Percentiles rank a stretch among this genome's conserved stretches.
phyloP scores from a whole-genome alignment of 2,888 invertebrate species.

The Flexamia atlantica region DNA sequence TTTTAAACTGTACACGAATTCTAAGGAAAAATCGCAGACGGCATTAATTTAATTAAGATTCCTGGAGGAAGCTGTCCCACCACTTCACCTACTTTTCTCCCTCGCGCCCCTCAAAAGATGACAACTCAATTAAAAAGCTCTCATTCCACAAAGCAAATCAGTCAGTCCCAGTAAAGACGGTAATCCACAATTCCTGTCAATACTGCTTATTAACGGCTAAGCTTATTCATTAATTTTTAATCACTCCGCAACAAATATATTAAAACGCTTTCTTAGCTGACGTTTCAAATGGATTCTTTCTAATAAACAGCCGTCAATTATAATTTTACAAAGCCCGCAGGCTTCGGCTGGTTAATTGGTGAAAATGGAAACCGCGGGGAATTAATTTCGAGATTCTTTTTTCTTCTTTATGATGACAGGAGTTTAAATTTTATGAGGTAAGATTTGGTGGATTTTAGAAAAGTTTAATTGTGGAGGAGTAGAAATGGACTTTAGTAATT shows the following conservation, averaged over 20 bases:
- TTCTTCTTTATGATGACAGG: not conserved
- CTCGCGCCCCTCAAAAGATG: slow-evolving; percentile 32
- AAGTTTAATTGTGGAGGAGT: too few species aligned
- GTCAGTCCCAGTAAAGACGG: slow-evolving; percentile 9
- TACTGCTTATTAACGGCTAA: slow-evolving; percentile 39
- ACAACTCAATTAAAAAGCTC: slow-evolving; percentile 41
- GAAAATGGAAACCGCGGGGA: not conserved
- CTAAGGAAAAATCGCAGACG: too few species aligned
- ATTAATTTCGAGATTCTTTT: slow-evolving; percentile 7
- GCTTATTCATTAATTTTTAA: slow-evolving; percentile 49
- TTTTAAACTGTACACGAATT: too few species aligned
- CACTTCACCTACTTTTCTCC: slow-evolving; percentile 20
- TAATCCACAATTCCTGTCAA: slow-evolving; percentile 47
- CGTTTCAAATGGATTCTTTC: slow-evolving; percentile 33
- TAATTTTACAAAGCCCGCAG: slow-evolving; percentile 1
- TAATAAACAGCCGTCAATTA: slow-evolving; percentile 19
- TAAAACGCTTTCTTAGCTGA: slow-evolving; percentile 37
- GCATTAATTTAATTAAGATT: slow-evolving; percentile 10
- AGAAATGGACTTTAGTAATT: too few species aligned
- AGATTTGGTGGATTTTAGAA: too few species aligned
- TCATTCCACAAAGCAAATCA: slow-evolving; percentile 37
- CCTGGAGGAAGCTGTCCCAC: not conserved
- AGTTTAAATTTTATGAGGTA: not conserved
- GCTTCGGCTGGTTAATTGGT: not conserved
- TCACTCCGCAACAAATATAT: slow-evolving; percentile 44